Evolutionary conservation across 92 coral and sea anemone species (phyloP).

Genomic region (Parazoanthus swiftii): DNA sequence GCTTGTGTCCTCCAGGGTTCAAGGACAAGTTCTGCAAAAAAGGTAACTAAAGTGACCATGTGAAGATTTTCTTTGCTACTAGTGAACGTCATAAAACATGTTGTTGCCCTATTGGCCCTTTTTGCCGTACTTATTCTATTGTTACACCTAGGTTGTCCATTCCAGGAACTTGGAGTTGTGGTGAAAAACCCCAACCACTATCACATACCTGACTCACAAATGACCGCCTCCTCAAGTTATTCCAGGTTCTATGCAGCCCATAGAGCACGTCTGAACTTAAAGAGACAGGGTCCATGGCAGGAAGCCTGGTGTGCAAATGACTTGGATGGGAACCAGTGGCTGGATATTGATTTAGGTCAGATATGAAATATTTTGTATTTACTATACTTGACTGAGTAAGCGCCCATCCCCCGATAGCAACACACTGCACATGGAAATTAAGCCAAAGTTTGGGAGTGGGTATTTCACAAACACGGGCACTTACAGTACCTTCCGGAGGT

Average conservation of each 20-base stretch:
- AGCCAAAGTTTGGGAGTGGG: no score
- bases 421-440: no score
- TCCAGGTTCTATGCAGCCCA: slow-evolving; percentile 19
- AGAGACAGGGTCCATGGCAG: neutral
- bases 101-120: no score
- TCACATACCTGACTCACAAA: slow-evolving; percentile 3
- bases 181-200: neutral
- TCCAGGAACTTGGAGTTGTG: neutral
- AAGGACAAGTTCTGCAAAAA: neutral
- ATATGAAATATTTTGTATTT: neutral
- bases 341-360: neutral
- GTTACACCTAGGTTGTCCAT: neutral
- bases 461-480: no score
- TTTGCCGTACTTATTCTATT: neutral
- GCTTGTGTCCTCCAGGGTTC: neutral
- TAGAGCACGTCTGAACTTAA: neutral
- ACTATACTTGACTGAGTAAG: no score
- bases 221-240: slow-evolving; percentile 20
- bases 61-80: no score
- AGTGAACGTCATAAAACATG: no score
- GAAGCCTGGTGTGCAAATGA: neutral
- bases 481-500: no score
- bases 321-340: neutral
- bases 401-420: no score
- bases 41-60: neutral